Base-by-base conservation (phyloP, 2,888 invertebrate genomes). In the Monoplex corrugatus region DNA sequence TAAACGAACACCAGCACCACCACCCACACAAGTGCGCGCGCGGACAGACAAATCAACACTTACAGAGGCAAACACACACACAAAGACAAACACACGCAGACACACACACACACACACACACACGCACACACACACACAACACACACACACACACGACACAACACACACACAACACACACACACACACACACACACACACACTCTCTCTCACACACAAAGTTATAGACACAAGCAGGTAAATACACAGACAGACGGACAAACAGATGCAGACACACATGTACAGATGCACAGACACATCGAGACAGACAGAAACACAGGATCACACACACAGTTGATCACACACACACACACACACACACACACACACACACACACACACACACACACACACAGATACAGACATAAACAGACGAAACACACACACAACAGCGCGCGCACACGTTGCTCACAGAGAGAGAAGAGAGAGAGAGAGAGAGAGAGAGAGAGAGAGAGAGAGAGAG, bases 91-190 rank as follows among this genome's bases (percentile, higher is more conserved):
- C 57, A 57, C 57, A 57, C 57, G 28, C 57, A 57, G 19, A 57
- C 57, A 57, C 57, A 57, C 57, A 57, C 57, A 57, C 57, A 57
- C 57, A 57, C 57, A 57, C 57, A 57, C 57, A 57, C 57, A 57
- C 57, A 57, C 57, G 28, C 57, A 57, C 2, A 57, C 5, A 57
- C 57, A 28, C 57, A 57, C 2, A 57, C 57, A 57, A 57, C n/a
- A 57, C 19, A 2, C 57, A 57, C 2, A 57, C 57, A 57, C 19
- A 57, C 57, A 57, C 16, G 57, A 16, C 16, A 13, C 10, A 8
- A 50, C 10, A 50, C 50, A 13, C 10, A 50, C 50, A 57, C 10
- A n/a, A 57, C 19, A 2, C 57, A 57, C 2, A 57, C 57, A 57
- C 19, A 57, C 57, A 57, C 16, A 28, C 57, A 57, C 19, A 19